phyloP scores from a whole-genome alignment of 2,888 invertebrate genomes.

The Altica lythri region DNA sequence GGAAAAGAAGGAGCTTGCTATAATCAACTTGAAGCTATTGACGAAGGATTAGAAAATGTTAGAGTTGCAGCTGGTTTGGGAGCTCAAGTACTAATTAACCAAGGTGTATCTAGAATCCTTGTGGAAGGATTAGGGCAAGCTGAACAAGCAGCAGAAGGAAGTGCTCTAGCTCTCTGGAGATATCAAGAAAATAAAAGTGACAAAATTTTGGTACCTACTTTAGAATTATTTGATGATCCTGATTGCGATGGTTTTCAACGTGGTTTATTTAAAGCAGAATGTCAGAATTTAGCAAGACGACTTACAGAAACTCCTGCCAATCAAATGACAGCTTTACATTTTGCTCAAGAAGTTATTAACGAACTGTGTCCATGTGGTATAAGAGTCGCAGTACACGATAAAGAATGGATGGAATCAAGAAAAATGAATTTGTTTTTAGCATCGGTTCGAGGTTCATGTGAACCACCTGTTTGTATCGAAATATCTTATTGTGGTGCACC shows the following conservation, averaged over 20 bases:
- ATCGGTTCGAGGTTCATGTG: no score
- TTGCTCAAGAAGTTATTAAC: no score
- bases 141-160: constrained; percentile 72
- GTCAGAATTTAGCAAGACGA: constrained; percentile 81
- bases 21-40: constrained; percentile 69
- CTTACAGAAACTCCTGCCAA: no score
- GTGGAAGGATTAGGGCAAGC: constrained; percentile 65
- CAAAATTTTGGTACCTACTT: constrained; percentile 57
- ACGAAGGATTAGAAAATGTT: constrained; percentile 71
- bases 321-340: no score
- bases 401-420: no score
- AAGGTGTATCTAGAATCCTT: constrained; percentile 60
- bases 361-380: no score
- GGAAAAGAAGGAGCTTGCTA: constrained; percentile 66
- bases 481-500: constrained; percentile 63
- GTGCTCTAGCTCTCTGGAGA: constrained; percentile 64
- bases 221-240: constrained; percentile 62
- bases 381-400: no score
- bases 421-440: no score
- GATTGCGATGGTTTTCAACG: constrained; percentile 63
- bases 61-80: constrained; percentile 69
- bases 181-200: constrained; percentile 67
- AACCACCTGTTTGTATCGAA: constrained; percentile 68
- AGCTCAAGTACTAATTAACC: constrained; percentile 56
- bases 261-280: constrained; percentile 68